phyloP scores from a whole-genome alignment of 2,113 vertebrate species.

The Platichthys flesus region DNA sequence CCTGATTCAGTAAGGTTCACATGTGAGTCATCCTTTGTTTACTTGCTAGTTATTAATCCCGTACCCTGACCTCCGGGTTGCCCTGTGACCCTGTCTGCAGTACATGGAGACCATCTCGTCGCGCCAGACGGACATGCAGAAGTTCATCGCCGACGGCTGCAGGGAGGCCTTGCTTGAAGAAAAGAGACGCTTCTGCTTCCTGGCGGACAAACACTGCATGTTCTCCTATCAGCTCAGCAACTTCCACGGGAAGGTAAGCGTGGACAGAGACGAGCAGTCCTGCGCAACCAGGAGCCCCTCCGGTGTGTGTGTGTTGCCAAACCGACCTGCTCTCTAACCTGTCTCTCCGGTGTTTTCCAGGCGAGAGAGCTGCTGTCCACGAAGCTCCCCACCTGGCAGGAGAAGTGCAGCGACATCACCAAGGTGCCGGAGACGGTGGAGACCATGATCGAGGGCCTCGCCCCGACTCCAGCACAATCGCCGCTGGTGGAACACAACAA shows the following conservation, averaged over 20 bases:
- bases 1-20: no score
- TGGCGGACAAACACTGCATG: constrained; percentile 96
- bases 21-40: background rate
- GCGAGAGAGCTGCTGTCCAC: constrained; percentile 88
- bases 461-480: constrained; percentile 85
- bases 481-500: constrained; percentile 81
- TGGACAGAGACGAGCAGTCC: background rate
- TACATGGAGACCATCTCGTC: constrained; percentile 89
- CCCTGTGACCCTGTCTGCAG: constrained; percentile 75
- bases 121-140: constrained; percentile 93
- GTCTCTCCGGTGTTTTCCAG: constrained; percentile 70
- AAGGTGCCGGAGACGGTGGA: constrained; percentile 89
- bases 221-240: constrained; percentile 87
- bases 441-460: constrained; percentile 89
- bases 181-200: constrained; percentile 95
- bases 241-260: constrained; percentile 89
- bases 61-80: background rate
- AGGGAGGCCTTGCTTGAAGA: constrained; percentile 94
- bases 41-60: background rate
- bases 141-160: constrained; percentile 95
- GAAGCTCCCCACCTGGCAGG: constrained; percentile 92
- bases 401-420: constrained; percentile 91
- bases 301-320: background rate
- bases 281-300: background rate
- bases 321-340: background rate